A percentile compares a stretch with the other conserved stretches of the same genome.
Evolutionary conservation across 2,888 invertebrate species (phyloP).

Genomic region (Trichopoda pennipes): DNA sequence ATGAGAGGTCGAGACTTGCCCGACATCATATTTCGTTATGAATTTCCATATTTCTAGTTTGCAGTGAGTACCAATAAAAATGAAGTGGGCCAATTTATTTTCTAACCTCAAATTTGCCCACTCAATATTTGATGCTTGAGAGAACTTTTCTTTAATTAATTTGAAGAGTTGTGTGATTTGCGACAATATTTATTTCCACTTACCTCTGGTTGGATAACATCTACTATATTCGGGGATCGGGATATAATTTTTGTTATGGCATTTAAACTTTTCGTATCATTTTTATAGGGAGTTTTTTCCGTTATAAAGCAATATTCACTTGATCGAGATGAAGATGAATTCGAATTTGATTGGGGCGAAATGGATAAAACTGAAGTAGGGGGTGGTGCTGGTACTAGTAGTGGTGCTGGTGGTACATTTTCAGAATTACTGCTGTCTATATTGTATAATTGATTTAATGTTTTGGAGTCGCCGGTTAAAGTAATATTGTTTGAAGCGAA

Average conservation of each 20-base stretch:
- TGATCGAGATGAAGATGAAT: conserved; percentile 40
- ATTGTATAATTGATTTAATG: conserved; percentile 17
- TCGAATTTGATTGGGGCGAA: conserved; percentile 35
- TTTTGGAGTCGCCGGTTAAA: neutral
- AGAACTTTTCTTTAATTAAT: too few relatives aligned
- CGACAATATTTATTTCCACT: neutral
- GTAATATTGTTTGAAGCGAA: neutral
- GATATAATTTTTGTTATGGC: neutral
- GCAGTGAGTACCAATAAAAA: too few relatives aligned
- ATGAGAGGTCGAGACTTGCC: too few relatives aligned
- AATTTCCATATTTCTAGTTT: too few relatives aligned
- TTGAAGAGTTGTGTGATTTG: too few relatives aligned
- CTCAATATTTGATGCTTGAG: too few relatives aligned
- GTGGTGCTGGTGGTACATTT: conserved; percentile 59
- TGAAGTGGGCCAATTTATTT: too few relatives aligned
- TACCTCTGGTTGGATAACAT: conserved; percentile 41
- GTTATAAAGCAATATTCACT: conserved; percentile 43
- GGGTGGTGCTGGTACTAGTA: too few relatives aligned
- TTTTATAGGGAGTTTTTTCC: conserved; percentile 13
- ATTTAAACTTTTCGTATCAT: neutral
- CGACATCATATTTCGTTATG: too few relatives aligned
- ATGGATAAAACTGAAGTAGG: conserved; percentile 18
- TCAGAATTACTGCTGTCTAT: conserved; percentile 44
- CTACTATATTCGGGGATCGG: neutral
- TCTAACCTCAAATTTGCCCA: too few relatives aligned